Percentiles rank a stretch among this genome's conserved stretches.
Evolutionary conservation across 2,888 invertebrate species (phyloP).

Genomic region (Agrotis segetum): DNA sequence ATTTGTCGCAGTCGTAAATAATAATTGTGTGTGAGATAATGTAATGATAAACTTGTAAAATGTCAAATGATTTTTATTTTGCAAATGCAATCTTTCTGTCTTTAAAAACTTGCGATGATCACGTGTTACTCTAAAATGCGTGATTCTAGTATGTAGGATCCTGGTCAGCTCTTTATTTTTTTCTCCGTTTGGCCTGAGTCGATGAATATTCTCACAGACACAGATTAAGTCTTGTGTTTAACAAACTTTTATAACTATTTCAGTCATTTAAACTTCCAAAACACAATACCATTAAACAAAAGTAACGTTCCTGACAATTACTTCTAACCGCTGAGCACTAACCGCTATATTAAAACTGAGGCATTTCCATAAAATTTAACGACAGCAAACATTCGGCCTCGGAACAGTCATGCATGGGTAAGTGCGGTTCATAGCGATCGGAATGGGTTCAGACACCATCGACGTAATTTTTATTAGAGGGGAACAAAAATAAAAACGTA

Average conservation of each 20-base stretch:
- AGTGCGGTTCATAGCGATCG: constrained; percentile 4
- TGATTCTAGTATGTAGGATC: too few relatives aligned
- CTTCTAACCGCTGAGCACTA: constrained; percentile 19
- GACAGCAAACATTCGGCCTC: constrained; percentile 35
- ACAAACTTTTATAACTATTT: background rate
- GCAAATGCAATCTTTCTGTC: too few relatives aligned
- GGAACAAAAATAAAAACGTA: background rate
- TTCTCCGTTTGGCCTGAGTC: too few relatives aligned
- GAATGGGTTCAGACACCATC: background rate
- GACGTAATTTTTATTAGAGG: background rate
- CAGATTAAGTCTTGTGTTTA: background rate
- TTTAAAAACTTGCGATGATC: too few relatives aligned
- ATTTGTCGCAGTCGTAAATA: background rate
- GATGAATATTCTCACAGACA: too few relatives aligned
- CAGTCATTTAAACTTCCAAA: background rate
- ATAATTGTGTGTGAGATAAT: background rate
- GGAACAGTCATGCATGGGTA: constrained; percentile 8
- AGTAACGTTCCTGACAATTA: constrained; percentile 10
- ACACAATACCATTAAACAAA: constrained; percentile 3
- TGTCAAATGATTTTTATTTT: too few relatives aligned
- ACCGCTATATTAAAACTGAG: constrained; percentile 46
- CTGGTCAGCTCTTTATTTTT: too few relatives aligned
- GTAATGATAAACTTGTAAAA: too few relatives aligned
- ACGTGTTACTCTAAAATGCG: too few relatives aligned
- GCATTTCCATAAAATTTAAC: constrained; percentile 36